These are phyloP conservation scores for Nannoperca australis DNA, from an alignment of 2,797 vertebrate genomes.

Conservation along the genomic window DNA sequence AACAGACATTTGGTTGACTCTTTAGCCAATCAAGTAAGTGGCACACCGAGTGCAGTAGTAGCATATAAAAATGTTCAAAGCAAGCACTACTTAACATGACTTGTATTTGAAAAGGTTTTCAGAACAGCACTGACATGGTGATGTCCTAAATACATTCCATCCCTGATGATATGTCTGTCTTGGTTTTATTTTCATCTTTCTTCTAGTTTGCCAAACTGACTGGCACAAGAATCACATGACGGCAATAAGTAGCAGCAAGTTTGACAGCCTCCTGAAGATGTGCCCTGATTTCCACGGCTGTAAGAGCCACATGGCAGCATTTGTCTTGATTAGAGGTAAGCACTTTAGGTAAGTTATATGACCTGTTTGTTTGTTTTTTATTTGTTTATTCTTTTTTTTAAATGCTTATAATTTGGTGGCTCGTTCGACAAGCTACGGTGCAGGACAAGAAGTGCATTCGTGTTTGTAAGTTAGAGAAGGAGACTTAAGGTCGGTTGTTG, in stretches of 20 bases:
- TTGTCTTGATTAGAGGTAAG: conserved; percentile 84
- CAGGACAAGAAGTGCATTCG: too few relatives aligned
- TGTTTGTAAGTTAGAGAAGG: too few relatives aligned
- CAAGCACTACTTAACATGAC: not conserved
- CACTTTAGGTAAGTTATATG: not conserved
- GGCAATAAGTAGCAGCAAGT: conserved; percentile 77
- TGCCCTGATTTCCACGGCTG: conserved; percentile 73
- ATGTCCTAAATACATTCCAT: not conserved
- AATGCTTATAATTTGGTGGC: not conserved
- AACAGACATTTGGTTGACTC: not conserved
- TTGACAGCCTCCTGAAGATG: conserved; percentile 81
- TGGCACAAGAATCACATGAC: conserved; percentile 82
- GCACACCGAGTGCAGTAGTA: not conserved
- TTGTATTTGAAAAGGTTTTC: not conserved
- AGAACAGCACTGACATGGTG: not conserved
- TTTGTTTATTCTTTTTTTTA: too few relatives aligned
- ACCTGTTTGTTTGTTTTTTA: not conserved
- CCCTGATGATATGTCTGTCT: not conserved
- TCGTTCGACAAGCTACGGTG: not conserved
- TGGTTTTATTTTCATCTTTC: conserved; percentile 14
- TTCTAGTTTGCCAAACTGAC: conserved; percentile 68
- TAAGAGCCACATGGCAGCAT: conserved; percentile 84
- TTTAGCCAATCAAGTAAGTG: not conserved
- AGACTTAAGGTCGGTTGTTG: not conserved
- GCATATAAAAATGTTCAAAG: conserved; percentile 3